Evolutionary conservation across 1,140 invertebrate genomes (phyloP).

Genomic region (Drosophila nikananu): DNA sequence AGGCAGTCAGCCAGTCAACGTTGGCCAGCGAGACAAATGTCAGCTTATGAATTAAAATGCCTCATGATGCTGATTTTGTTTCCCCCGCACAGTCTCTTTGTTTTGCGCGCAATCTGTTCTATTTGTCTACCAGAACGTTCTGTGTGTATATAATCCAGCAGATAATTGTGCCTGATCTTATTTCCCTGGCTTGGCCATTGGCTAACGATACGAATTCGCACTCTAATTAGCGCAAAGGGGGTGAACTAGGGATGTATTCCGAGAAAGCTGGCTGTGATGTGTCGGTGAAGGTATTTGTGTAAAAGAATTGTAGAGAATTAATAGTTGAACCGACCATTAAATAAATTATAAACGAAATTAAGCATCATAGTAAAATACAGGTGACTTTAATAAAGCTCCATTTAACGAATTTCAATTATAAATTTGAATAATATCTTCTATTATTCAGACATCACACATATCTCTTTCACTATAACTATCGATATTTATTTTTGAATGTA

Average conservation of each 20-base stretch:
- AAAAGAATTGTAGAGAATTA: not conserved
- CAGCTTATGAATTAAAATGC: constrained; percentile 85
- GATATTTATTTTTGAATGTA: not conserved
- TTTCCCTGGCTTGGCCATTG: constrained; percentile 12
- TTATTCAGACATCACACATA: no score
- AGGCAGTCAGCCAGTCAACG: constrained; percentile 50
- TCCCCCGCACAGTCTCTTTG: constrained; percentile 10
- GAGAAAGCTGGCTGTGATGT: not conserved
- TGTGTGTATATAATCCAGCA: constrained; percentile 6
- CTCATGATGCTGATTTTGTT: constrained; percentile 72
- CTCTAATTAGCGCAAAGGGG: constrained; percentile 25
- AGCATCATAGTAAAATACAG: no score
- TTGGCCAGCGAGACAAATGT: constrained; percentile 76
- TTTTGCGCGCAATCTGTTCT: constrained; percentile 54
- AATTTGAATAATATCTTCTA: no score
- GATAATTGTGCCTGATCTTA: constrained; percentile 40
- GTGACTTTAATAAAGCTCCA: not conserved
- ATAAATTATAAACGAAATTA: not conserved
- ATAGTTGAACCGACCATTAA: no score
- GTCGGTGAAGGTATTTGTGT: not conserved
- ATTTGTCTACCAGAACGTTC: constrained; percentile 54
- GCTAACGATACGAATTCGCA: constrained; percentile 8
- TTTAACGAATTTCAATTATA: not conserved
- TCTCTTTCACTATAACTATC: not conserved
- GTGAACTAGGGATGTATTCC: not conserved